phyloP scores from a whole-genome alignment of 2,888 invertebrate species.

The Creontiades dilutus region DNA sequence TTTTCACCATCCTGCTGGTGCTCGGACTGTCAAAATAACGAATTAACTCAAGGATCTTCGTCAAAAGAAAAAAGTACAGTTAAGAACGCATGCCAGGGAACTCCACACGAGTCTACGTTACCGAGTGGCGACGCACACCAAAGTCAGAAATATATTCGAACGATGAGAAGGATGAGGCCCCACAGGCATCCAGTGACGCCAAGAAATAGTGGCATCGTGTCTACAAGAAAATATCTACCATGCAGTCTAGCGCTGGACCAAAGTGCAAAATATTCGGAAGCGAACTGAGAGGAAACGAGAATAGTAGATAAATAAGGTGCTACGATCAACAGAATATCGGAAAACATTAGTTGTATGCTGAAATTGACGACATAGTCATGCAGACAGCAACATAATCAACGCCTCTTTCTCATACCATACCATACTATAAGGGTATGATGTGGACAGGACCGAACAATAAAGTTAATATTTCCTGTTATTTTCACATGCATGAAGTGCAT shows the following conservation, averaged over 20 bases:
- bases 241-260: slow-evolving; percentile 67
- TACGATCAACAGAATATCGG: background rate
- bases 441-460: too few species aligned
- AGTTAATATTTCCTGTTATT: too few species aligned
- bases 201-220: slow-evolving; percentile 88
- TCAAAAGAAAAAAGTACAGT: background rate
- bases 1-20: too few species aligned
- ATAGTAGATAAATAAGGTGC: background rate
- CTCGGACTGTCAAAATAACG: too few species aligned
- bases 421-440: too few species aligned
- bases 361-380: too few species aligned
- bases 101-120: slow-evolving; percentile 75
- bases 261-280: slow-evolving; percentile 12
- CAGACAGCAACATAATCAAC: too few species aligned
- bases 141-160: slow-evolving; percentile 85
- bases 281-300: background rate
- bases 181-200: slow-evolving; percentile 94
- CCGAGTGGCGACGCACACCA: slow-evolving; percentile 76
- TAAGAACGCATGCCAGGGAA: slow-evolving; percentile 53
- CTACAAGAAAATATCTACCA: slow-evolving; percentile 75
- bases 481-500: too few species aligned
- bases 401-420: too few species aligned
- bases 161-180: slow-evolving; percentile 88
- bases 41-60: too few species aligned
- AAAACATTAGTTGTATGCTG: too few species aligned